A percentile compares a stretch with the other conserved stretches of the same genome.
phyloP scores from a whole-genome alignment of 2,797 vertebrate species.

The Phoeniculus purpureus region DNA sequence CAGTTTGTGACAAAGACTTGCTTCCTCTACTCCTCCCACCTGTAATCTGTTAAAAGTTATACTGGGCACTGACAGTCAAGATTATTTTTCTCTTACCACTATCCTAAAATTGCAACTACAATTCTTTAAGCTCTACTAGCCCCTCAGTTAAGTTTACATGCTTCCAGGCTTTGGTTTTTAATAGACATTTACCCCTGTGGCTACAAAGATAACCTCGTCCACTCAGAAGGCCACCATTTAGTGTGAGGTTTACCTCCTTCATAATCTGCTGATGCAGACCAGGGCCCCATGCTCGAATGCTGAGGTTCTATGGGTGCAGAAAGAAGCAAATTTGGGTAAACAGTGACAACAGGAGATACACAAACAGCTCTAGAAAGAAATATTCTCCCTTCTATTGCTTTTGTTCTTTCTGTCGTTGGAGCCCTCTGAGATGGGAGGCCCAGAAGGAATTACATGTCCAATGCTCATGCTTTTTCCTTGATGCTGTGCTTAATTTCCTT shows the following conservation, averaged over 20 bases:
- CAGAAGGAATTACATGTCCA: not conserved
- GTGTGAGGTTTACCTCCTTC: not conserved
- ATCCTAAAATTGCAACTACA: not conserved
- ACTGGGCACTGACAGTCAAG: not conserved
- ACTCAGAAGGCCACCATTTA: not conserved
- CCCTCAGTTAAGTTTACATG: not conserved
- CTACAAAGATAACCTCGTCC: not conserved
- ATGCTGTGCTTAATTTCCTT: constrained; percentile 12
- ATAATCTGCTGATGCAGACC: not conserved
- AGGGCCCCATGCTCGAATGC: not conserved
- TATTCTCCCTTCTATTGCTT: not conserved
- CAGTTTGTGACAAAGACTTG: not conserved
- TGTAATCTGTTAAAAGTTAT: not conserved
- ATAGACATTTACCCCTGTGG: not conserved
- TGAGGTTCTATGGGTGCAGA: not conserved
- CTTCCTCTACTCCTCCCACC: not conserved
- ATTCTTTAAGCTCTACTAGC: not conserved
- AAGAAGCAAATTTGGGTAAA: not conserved
- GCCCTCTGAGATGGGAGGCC: not conserved
- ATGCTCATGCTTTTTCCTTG: constrained; percentile 7
- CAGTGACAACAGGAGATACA: not conserved
- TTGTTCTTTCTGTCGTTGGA: not conserved
- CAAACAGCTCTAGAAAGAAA: not conserved
- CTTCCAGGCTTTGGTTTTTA: not conserved
- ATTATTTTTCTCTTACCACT: not conserved